phyloP scores from a whole-genome alignment of 2,888 invertebrate species.

The Antheraea assamensis region DNA sequence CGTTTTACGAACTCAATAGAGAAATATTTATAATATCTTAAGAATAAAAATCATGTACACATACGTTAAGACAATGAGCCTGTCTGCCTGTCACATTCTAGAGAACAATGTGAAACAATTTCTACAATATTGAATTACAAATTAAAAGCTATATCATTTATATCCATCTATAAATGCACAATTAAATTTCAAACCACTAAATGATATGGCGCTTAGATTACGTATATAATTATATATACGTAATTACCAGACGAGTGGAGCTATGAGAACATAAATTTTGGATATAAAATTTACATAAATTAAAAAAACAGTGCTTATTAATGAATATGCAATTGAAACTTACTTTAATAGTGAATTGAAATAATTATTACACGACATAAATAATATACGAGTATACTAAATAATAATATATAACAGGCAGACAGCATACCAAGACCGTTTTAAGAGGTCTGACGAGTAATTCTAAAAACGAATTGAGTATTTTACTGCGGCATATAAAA shows the following conservation, averaged over 20 bases:
- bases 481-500: not conserved
- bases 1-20: not conserved
- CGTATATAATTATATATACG: not conserved
- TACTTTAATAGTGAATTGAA: not conserved
- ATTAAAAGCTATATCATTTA: not conserved
- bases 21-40: not conserved
- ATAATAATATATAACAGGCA: too few species aligned
- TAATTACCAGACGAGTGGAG: not conserved
- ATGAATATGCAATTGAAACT: not conserved
- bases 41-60: not conserved
- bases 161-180: not conserved
- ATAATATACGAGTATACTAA: not conserved
- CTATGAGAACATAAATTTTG: not conserved
- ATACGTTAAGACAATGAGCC: not conserved
- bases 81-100: not conserved
- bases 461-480: not conserved
- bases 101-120: too few species aligned
- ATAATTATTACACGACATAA: not conserved
- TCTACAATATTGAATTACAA: not conserved
- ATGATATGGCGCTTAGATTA: not conserved
- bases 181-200: not conserved
- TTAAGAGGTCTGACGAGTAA: not conserved
- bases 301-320: not conserved
- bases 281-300: constrained; percentile 1
- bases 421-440: not conserved